phyloP scores from a whole-genome alignment of 2,888 invertebrate species.

The Ornithoptera priamus region DNA sequence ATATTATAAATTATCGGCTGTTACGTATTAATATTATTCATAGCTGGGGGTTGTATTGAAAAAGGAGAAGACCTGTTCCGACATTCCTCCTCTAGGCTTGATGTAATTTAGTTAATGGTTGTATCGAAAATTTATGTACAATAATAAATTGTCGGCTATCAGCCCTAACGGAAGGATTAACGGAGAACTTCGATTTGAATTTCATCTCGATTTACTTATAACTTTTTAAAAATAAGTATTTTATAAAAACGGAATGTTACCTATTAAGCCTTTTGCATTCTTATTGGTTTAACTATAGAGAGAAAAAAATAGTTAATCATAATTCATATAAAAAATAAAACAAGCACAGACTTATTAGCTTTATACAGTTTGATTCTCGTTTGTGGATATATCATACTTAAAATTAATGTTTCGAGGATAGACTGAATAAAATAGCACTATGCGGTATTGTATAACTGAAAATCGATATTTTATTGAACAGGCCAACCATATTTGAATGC shows the following conservation, averaged over 20 bases:
- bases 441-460: background rate
- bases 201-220: conserved; percentile 5
- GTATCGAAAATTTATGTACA: conserved; percentile 24
- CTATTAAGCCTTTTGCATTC: background rate
- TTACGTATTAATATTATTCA: conserved; percentile 12
- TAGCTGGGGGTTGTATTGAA: conserved; percentile 3
- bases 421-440: background rate
- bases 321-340: too few species aligned
- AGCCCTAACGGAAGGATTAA: conserved; percentile 13
- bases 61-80: conserved; percentile 9
- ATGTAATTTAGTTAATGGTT: conserved; percentile 21
- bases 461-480: background rate
- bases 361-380: too few species aligned
- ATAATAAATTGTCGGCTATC: conserved; percentile 23
- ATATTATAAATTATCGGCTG: background rate
- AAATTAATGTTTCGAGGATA: background rate
- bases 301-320: background rate
- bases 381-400: background rate
- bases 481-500: conserved; percentile 10
- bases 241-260: conserved; percentile 4
- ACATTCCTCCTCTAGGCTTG: conserved; percentile 13
- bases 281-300: background rate
- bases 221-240: conserved; percentile 8
- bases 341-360: too few species aligned
- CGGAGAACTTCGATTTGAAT: conserved; percentile 4